Evolutionary conservation across 2,113 vertebrate genomes (phyloP), one percentile per base, ranked within the genome.

Genomic region (Agapornis roseicollis): DNA sequence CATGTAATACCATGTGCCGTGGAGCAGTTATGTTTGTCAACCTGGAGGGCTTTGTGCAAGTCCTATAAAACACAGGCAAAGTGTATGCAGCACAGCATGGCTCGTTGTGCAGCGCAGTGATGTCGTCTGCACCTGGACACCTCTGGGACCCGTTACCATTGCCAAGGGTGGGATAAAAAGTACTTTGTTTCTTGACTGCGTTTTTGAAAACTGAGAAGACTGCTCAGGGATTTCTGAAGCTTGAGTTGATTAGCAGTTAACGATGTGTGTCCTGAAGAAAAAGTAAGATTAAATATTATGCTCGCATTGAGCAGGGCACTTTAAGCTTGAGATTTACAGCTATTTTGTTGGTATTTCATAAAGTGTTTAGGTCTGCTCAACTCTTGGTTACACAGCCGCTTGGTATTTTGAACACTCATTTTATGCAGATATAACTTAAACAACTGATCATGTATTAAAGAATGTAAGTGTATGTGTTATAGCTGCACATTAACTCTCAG

Each of bases 241-340:
- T 97, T 97, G 97, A 97, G 94, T 95, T 98, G 97, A 98, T 98
- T 98, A 98, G 90, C 96, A 97, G 96, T 98, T 98, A 98, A 98
- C 97, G 97, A 98, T 92, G 97, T 98, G 96, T 97, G 96, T 97
- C 96, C 96, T 97, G 97, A 97, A 96, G 95, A 97, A 97, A 97
- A 97, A 97, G 96, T 96, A 97, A 83, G 88, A 87, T 97, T 97
- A 97, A 98, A 97, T 91, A 97, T 95, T 97, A 93, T 95, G 95
- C 81, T 89, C 13, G 16, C 94, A 96, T 96, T 89, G 97, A 97
- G 87, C 90, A 94, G 92, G 90, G 90, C 95, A 97, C 95, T 97
- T 97, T 95, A 96, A 90, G 66, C 92, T 93, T 94, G 81, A 97
- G 90, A 97, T 96, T 94, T 95, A 95, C 90, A 96, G 93, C 49